Conservation (phyloP, 2,797 vertebrate species). For the Epinephelus coioides region DNA sequence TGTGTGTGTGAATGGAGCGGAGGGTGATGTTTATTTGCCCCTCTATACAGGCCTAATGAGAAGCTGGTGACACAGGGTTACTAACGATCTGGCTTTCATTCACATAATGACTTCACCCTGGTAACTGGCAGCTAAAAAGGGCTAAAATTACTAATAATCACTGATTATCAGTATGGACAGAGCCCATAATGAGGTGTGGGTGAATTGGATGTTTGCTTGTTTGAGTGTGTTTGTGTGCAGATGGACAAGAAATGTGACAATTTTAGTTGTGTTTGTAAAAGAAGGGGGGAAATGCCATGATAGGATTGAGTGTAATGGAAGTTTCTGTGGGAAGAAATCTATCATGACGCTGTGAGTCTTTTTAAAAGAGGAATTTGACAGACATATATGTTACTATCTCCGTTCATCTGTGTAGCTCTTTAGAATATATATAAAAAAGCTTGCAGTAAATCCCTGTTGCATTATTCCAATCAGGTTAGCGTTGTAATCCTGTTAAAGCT, state of each 20-base stretch:
- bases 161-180: conserved; percentile 55
- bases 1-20: conserved; percentile 40
- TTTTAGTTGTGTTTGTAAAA: background rate
- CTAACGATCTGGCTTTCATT: conserved; percentile 76
- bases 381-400: conserved; percentile 45
- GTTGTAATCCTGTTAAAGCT: conserved; percentile 83
- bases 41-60: conserved; percentile 72
- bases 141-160: conserved; percentile 51
- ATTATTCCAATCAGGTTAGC: conserved; percentile 82
- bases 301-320: conserved; percentile 1
- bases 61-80: conserved; percentile 77
- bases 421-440: conserved; percentile 42
- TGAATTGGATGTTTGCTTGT: conserved; percentile 42
- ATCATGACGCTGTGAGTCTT: conserved; percentile 62
- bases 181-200: conserved; percentile 32
- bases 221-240: conserved; percentile 20
- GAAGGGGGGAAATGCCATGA: conserved; percentile 1
- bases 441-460: conserved; percentile 67
- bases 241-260: background rate
- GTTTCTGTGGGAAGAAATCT: conserved; percentile 53
- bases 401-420: conserved; percentile 11
- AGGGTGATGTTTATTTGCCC: conserved; percentile 62
- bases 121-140: conserved; percentile 58
- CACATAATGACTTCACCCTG: conserved; percentile 58
- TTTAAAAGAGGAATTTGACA: conserved; percentile 77